A percentile compares a stretch with the other conserved stretches of the same genome.
phyloP scores from a whole-genome alignment of 2,113 vertebrate genomes.

The Genyomyrus donnyi region DNA sequence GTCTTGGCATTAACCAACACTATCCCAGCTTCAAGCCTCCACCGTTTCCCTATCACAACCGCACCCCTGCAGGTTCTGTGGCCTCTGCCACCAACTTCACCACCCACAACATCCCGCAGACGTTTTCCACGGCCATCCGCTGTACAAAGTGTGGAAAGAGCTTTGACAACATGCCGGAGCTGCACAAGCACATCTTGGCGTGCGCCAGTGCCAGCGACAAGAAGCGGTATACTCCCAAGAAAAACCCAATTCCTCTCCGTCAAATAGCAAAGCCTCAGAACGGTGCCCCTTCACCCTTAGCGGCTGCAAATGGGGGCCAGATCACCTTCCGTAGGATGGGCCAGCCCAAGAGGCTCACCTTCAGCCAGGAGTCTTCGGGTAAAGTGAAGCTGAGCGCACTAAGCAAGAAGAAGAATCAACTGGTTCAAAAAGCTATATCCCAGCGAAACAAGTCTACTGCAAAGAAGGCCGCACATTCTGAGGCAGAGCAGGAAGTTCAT shows the following conservation, averaged over 20 bases:
- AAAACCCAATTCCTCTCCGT: slow-evolving; percentile 88
- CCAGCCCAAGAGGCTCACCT: slow-evolving; percentile 90
- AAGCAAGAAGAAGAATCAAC: slow-evolving; percentile 87
- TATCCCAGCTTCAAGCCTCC: slow-evolving; percentile 97
- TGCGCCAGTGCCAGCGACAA: slow-evolving; percentile 94
- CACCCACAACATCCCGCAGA: slow-evolving; percentile 96
- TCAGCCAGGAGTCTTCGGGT: slow-evolving; percentile 73
- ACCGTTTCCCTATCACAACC: slow-evolving; percentile 93
- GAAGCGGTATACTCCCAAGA: slow-evolving; percentile 95
- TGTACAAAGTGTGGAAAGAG: slow-evolving; percentile 97
- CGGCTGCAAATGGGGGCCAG: slow-evolving; percentile 53
- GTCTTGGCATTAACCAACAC: slow-evolving; percentile 93
- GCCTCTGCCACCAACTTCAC: slow-evolving; percentile 94
- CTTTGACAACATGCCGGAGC: slow-evolving; percentile 95
- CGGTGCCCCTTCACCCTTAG: slow-evolving; percentile 50
- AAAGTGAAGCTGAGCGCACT: slow-evolving; percentile 83
- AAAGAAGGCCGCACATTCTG: slow-evolving; percentile 64
- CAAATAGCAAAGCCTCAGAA: slow-evolving; percentile 84
- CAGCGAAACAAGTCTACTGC: slow-evolving; percentile 79
- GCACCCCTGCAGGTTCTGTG: slow-evolving; percentile 79
- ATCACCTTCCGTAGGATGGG: slow-evolving; percentile 83
- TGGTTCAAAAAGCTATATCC: slow-evolving; percentile 89
- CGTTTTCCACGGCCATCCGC: slow-evolving; percentile 92
- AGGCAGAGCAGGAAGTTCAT: slow-evolving; percentile 57
- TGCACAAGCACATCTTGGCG: slow-evolving; percentile 89